Percentiles rank a stretch among this genome's conserved stretches.
Evolutionary conservation across 37 sponge, comb jelly and placozoan genomes (phyloP).

Genomic region (Ianthella basta): DNA sequence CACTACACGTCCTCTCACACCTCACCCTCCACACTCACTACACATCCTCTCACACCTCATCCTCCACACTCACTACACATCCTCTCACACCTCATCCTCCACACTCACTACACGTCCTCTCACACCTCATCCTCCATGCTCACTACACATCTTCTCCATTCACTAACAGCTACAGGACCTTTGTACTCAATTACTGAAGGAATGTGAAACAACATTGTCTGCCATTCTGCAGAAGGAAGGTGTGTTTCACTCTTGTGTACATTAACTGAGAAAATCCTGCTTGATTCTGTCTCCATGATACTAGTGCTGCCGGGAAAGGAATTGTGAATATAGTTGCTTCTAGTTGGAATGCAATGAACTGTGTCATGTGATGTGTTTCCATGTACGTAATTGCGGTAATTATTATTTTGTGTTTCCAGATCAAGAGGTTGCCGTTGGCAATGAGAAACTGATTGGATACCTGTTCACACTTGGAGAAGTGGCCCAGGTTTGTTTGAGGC

Average conservation of each 20-base stretch:
- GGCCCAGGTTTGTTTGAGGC: conserved; percentile 46
- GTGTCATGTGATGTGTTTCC: no score
- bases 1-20: no score
- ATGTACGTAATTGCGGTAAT: no score
- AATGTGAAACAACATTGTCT: conserved; percentile 64
- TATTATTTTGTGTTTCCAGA: no score
- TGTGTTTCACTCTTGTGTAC: no score
- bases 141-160: not conserved
- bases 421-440: conserved; percentile 1
- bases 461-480: conserved; percentile 77
- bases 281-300: no score
- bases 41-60: no score
- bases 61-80: not conserved
- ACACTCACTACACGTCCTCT: no score
- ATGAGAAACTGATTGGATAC: conserved; percentile 39
- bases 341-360: no score
- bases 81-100: not conserved
- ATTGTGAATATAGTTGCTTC: no score
- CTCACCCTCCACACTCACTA: not conserved
- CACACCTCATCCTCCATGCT: not conserved
- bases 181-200: conserved; percentile 48
- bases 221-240: conserved; percentile 32
- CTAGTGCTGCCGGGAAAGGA: no score
- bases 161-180: conserved; percentile 34
- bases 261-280: no score